Evolutionary conservation across 53 echinoderm and acorn worm species (phyloP).

Genomic region (Paracentrotus lividus): DNA sequence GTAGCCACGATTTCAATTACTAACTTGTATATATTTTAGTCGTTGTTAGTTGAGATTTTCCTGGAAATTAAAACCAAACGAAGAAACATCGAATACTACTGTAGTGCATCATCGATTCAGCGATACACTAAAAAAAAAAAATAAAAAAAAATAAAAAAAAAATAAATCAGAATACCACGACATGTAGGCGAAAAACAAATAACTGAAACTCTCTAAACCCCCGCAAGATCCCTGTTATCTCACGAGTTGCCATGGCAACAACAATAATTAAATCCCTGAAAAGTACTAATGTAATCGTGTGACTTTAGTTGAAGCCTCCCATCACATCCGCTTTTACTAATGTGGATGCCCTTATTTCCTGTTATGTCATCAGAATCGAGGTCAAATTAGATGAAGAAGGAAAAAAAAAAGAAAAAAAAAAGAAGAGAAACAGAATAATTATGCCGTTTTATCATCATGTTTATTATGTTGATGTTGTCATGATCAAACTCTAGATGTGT

Average conservation of each 20-base stretch:
- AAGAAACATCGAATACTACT: no score
- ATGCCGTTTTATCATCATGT: no score
- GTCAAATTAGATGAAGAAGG: neutral
- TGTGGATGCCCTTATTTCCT: slow-evolving; percentile 26
- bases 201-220: neutral
- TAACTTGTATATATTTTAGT: no score
- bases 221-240: neutral
- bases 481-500: no score
- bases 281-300: slow-evolving; percentile 14
- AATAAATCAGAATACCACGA: neutral
- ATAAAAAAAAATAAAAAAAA: neutral
- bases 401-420: no score
- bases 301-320: neutral
- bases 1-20: no score
- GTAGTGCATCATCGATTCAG: no score
- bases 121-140: neutral
- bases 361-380: slow-evolving; percentile 1
- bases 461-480: no score
- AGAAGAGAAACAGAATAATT: no score
- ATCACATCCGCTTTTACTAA: slow-evolving; percentile 10
- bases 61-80: no score
- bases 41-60: no score
- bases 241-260: slow-evolving; percentile 19
- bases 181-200: neutral
- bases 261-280: slow-evolving; percentile 4